phyloP scores from a whole-genome alignment of 2,888 invertebrate genomes.

The Conistra vaccinii region DNA sequence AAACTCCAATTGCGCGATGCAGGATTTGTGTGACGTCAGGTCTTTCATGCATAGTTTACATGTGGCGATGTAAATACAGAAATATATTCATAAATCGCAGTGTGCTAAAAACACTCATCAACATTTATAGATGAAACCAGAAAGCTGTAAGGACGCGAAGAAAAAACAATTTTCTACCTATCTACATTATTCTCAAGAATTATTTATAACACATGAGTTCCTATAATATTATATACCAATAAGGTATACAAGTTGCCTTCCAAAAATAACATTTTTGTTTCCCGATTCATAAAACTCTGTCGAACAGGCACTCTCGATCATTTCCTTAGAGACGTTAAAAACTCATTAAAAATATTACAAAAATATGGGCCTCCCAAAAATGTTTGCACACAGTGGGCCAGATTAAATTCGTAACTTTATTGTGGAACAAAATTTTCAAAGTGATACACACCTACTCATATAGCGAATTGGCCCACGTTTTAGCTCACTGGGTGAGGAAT shows the following conservation, averaged over 20 bases:
- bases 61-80: no score
- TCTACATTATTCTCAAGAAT: not conserved
- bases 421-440: constrained; percentile 42
- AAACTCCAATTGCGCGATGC: no score
- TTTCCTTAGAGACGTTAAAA: constrained; percentile 66
- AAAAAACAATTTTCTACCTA: not conserved
- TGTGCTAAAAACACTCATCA: constrained; percentile 8
- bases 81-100: constrained; percentile 14
- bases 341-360: constrained; percentile 66
- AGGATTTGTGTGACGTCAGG: no score
- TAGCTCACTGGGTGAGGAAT: not conserved
- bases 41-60: no score
- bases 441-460: constrained; percentile 9
- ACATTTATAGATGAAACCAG: constrained; percentile 1
- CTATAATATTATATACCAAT: not conserved
- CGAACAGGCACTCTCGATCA: constrained; percentile 58
- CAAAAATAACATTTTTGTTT: constrained; percentile 41
- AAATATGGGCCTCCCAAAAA: constrained; percentile 50
- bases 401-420: constrained; percentile 61
- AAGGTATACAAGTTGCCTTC: not conserved
- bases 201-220: not conserved
- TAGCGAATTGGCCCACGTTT: constrained; percentile 10
- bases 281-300: constrained; percentile 54
- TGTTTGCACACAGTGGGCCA: constrained; percentile 38
- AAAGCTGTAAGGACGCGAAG: not conserved